These are phyloP conservation scores for Drosophila fulvimacula DNA, from an alignment of 2,888 invertebrate genomes.

Conservation along the genomic window DNA sequence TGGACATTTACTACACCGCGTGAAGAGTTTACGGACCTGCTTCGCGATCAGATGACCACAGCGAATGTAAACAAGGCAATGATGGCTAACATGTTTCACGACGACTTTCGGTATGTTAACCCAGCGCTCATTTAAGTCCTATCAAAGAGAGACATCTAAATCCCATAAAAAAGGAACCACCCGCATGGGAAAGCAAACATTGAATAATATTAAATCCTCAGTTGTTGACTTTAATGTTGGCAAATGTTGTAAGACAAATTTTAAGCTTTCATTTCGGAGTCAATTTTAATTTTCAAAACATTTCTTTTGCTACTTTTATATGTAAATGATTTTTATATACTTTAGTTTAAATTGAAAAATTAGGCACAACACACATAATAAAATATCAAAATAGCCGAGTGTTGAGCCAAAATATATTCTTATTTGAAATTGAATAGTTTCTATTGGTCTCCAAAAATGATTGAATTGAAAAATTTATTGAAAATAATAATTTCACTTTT, in stretches of 20 bases:
- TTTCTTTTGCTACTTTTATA: neutral
- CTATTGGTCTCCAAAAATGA: neutral
- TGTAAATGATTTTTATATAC: neutral
- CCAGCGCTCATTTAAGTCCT: neutral
- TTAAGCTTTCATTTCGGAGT: neutral
- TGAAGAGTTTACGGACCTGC: constrained; percentile 96
- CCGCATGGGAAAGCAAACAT: neutral
- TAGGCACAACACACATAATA: neutral
- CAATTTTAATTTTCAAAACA: neutral
- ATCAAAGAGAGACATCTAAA: neutral
- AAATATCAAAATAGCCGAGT: neutral
- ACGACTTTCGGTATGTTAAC: constrained; percentile 90
- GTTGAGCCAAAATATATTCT: neutral
- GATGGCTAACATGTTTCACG: constrained; percentile 96
- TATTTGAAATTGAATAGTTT: neutral
- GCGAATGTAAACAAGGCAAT: constrained; percentile 95
- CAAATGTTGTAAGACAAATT: neutral
- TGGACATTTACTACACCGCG: constrained; percentile 98
- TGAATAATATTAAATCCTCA: neutral
- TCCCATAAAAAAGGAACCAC: neutral
- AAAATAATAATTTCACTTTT: neutral
- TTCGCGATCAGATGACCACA: constrained; percentile 95
- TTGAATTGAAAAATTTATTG: neutral
- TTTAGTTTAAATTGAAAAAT: neutral
- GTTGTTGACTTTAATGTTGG: neutral